Base-by-base conservation (phyloP, 2,888 invertebrate species). In the Panzeria rudis region DNA sequence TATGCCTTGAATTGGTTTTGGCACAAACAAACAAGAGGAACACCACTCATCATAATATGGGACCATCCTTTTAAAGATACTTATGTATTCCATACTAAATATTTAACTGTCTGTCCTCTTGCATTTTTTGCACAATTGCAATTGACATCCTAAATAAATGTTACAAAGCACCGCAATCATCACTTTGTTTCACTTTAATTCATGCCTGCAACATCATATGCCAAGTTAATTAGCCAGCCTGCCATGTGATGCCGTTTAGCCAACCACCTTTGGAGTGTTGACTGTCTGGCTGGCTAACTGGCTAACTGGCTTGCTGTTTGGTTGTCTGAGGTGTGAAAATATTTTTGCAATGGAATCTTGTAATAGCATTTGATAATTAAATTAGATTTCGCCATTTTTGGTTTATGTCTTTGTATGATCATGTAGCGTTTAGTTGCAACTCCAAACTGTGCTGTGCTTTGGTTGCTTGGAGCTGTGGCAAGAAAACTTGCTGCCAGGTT, bases 351-450 rank as follows among this genome's bases (percentile, higher is more conserved):
- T 80, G 83, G 86, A 86, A 87, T 87, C 86, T 87, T 86, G 78
- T 78, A 73, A 82, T 62, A 83, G 72, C 86, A 81, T 78, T 84
- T 87, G 81, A 83, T 86, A 87, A 87, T 87, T 87, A 87, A 87
- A 87, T 87, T 87, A 86, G 85, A 77, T 84, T 75, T 83, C 44
- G 52, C 87, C 83, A 83, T 87, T 84, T 86, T 85, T 82, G 86
- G 87, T 83, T 17, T 47, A 76, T 56, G 76, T 62, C 44, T 75
- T 66, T 29, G 54, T 54, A 47, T 77, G 76, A 71, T 83, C 76
- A 83, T 83, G 71, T 71, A 77, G 82, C 47, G 82, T 66, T 73
- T 6, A 66, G 75, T 69, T 69, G 69, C 81, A 52, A 62, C 47
- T 25, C 32, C n/a, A 44, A 56, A 50, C 69, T 71, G 71, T 71